Conservation (phyloP, 2,888 invertebrate genomes). For the Caenorhabditis sp. region DNA sequence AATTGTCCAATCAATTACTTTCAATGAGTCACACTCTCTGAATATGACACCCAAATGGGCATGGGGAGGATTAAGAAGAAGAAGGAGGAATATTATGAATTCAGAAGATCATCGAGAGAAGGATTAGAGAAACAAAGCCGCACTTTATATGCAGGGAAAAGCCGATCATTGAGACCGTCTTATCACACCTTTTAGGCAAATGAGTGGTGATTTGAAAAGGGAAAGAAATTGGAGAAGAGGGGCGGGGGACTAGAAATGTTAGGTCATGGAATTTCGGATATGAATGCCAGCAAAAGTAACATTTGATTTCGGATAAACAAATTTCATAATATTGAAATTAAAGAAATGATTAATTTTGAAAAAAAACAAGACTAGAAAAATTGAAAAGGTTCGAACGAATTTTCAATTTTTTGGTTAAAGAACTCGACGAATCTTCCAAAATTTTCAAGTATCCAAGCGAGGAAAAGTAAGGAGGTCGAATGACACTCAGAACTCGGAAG, state of each 20-base stretch:
- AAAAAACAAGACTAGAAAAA: too few relatives aligned
- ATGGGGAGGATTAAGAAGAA: not conserved
- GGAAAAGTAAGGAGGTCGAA: too few relatives aligned
- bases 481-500: too few relatives aligned
- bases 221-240: not conserved
- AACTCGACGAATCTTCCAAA: too few relatives aligned
- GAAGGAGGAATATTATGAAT: not conserved
- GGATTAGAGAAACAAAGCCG: slow-evolving; percentile 25
- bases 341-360: too few relatives aligned
- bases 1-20: slow-evolving; percentile 32
- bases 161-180: slow-evolving; percentile 13
- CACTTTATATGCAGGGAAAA: slow-evolving; percentile 3
- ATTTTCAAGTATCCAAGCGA: too few relatives aligned
- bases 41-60: slow-evolving; percentile 15
- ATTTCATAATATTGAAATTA: too few relatives aligned
- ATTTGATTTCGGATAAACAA: too few relatives aligned
- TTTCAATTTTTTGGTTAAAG: too few relatives aligned
- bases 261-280: not conserved
- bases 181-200: slow-evolving; percentile 31
- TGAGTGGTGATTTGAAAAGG: not conserved
- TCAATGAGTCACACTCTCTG: slow-evolving; percentile 17
- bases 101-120: slow-evolving; percentile 4
- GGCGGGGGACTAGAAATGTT: too few relatives aligned
- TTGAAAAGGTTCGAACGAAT: too few relatives aligned
- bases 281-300: not conserved